Percentiles rank a stretch among this genome's conserved stretches.
These are phyloP conservation scores for Epicauta chinensis DNA, from an alignment of 1,140 invertebrate genomes.

Conservation along the genomic window DNA sequence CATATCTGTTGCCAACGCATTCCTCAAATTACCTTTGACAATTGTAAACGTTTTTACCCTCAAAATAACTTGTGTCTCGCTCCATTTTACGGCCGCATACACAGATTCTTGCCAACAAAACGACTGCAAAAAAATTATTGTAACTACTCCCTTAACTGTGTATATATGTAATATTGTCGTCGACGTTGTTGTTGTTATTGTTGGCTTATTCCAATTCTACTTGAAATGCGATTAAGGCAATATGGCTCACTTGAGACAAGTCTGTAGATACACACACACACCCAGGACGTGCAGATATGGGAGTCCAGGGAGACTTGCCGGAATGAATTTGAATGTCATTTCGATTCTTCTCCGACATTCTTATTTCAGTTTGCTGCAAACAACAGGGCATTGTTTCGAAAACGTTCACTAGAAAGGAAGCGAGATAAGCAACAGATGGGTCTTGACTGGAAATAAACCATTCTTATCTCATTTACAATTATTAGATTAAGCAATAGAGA, in stretches of 20 bases:
- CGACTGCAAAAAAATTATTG: no score
- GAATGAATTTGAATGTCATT: constrained; percentile 23
- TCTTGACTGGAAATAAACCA: no score
- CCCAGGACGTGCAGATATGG: constrained; percentile 10
- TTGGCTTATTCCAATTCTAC: constrained; percentile 11
- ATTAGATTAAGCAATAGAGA: no score
- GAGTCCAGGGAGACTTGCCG: constrained; percentile 11
- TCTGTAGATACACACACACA: constrained; percentile 5
- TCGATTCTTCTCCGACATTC: constrained; percentile 7
- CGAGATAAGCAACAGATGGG: constrained; percentile 5
- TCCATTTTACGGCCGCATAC: no score
- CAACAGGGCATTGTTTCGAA: neutral
- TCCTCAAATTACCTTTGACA: constrained; percentile 21
- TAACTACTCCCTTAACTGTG: no score
- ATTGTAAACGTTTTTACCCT: neutral
- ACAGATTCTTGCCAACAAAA: no score
- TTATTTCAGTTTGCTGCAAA: constrained; percentile 7
- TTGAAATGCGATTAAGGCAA: constrained; percentile 22
- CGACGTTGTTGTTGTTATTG: no score
- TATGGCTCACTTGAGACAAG: constrained; percentile 20
- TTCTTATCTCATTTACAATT: no score
- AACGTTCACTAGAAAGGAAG: neutral
- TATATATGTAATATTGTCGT: no score
- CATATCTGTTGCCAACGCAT: constrained; percentile 14
- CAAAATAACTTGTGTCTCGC: no score